phyloP scores from a whole-genome alignment of 2,113 vertebrate species.

The Tretioscincus oriximinensis region DNA sequence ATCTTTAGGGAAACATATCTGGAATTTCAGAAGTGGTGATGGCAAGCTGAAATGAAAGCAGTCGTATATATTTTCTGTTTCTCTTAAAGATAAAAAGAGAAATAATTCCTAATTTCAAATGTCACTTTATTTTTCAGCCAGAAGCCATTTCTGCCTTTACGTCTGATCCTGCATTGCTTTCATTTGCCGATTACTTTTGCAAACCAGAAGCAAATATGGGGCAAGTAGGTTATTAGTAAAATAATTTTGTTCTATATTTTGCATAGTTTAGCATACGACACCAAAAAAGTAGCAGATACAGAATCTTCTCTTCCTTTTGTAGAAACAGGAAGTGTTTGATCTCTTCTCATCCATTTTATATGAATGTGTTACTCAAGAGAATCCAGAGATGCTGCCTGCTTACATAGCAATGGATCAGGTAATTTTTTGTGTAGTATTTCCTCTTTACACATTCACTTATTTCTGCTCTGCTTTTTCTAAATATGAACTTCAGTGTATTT shows the following conservation, averaged over 20 bases:
- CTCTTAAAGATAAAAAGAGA: background rate
- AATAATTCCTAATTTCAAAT: background rate
- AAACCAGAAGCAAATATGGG: constrained; percentile 84
- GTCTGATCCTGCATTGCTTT: constrained; percentile 91
- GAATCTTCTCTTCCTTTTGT: constrained; percentile 42
- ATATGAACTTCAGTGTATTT: background rate
- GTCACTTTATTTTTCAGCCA: constrained; percentile 75
- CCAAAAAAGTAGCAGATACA: background rate
- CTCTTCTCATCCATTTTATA: constrained; percentile 94
- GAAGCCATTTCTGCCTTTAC: constrained; percentile 95
- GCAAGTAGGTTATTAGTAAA: constrained; percentile 64
- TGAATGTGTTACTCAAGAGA: constrained; percentile 95
- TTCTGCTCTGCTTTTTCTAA: background rate
- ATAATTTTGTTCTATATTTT: background rate
- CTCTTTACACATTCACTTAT: fast-evolving
- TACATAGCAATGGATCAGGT: constrained; percentile 97
- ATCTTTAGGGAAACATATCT: background rate
- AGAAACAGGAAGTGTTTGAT: constrained; percentile 88
- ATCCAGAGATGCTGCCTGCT: constrained; percentile 94
- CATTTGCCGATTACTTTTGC: constrained; percentile 95
- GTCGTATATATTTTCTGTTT: background rate
- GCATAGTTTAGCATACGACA: constrained; percentile 11
- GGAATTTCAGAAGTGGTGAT: background rate
- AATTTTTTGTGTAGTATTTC: fast-evolving
- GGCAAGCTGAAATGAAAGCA: background rate